These are phyloP conservation scores for Paguma larvata DNA, from an alignment of 2,797 vertebrate species.

Conservation along the genomic window DNA sequence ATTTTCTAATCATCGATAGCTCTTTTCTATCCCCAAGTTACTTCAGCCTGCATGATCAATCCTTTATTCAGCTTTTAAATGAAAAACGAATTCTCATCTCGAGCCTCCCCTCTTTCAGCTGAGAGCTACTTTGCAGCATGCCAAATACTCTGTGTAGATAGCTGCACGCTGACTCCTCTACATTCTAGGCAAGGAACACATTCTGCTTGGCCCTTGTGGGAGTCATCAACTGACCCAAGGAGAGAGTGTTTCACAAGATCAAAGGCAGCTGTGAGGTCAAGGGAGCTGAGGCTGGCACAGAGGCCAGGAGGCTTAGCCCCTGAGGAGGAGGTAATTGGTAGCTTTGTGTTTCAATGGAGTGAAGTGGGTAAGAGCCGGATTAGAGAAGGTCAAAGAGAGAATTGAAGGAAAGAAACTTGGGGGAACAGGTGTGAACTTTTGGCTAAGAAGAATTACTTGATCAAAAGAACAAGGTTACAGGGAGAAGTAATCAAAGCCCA, in stretches of 20 bases:
- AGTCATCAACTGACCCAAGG: not conserved
- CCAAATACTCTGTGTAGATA: not conserved
- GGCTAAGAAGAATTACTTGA: constrained; percentile 48
- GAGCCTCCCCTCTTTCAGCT: not conserved
- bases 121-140: constrained; percentile 35
- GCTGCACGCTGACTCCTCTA: not conserved
- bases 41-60: constrained; percentile 23
- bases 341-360: constrained; percentile 58
- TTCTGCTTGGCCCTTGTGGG: not conserved
- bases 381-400: constrained; percentile 79
- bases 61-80: constrained; percentile 70
- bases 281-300: not conserved
- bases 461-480: constrained; percentile 50
- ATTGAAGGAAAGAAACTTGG: constrained; percentile 71
- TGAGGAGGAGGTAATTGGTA: constrained; percentile 58
- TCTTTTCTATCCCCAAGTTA: constrained; percentile 66
- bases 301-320: constrained; percentile 11
- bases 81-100: constrained; percentile 66
- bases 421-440: constrained; percentile 1
- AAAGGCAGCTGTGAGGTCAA: constrained; percentile 48
- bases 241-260: not conserved
- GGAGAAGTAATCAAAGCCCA: constrained; percentile 8
- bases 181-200: not conserved
- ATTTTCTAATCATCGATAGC: constrained; percentile 65
- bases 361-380: constrained; percentile 68